A percentile compares a stretch with the other conserved stretches of the same genome.
Evolutionary conservation across 1,140 invertebrate species (phyloP).

Genomic region (Trinorchestia longiramus): DNA sequence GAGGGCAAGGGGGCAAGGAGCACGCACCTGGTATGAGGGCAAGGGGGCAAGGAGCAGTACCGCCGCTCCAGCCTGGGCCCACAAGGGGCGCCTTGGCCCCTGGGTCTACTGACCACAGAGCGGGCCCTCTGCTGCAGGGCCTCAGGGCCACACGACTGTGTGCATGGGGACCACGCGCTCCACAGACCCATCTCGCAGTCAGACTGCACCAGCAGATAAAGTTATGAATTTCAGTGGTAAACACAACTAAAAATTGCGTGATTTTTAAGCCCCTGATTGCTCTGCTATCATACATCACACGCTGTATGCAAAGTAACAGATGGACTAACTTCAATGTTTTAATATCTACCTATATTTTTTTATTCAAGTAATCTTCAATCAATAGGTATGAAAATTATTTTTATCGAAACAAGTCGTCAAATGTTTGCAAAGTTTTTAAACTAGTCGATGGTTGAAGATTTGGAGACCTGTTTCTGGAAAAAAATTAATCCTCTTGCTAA

Average conservation of each 20-base stretch:
- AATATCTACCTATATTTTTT: too few species aligned
- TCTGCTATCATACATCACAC: too few species aligned
- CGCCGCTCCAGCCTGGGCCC: slow-evolving; percentile 59
- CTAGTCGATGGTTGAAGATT: too few species aligned
- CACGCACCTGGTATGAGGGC: slow-evolving; percentile 12
- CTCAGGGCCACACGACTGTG: slow-evolving; percentile 64
- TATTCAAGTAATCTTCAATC: too few species aligned
- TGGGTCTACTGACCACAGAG: slow-evolving; percentile 54
- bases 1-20: background rate
- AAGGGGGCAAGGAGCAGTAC: slow-evolving; percentile 42
- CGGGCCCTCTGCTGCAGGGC: slow-evolving; percentile 64
- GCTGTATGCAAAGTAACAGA: too few species aligned
- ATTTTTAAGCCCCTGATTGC: too few species aligned
- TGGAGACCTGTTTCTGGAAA: too few species aligned
- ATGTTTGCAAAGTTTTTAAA: too few species aligned
- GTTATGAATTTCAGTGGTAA: background rate
- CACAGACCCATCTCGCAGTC: slow-evolving; percentile 65
- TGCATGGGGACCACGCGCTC: slow-evolving; percentile 66
- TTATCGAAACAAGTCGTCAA: too few species aligned
- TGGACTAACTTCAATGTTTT: too few species aligned
- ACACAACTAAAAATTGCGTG: background rate
- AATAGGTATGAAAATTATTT: too few species aligned
- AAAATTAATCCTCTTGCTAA: too few species aligned
- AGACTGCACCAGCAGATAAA: slow-evolving; percentile 34
- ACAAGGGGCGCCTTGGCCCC: slow-evolving; percentile 57